A percentile compares a stretch with the other conserved stretches of the same genome.
Evolutionary conservation across 2,113 vertebrate genomes (phyloP).

Genomic region (Caloenas nicobarica): DNA sequence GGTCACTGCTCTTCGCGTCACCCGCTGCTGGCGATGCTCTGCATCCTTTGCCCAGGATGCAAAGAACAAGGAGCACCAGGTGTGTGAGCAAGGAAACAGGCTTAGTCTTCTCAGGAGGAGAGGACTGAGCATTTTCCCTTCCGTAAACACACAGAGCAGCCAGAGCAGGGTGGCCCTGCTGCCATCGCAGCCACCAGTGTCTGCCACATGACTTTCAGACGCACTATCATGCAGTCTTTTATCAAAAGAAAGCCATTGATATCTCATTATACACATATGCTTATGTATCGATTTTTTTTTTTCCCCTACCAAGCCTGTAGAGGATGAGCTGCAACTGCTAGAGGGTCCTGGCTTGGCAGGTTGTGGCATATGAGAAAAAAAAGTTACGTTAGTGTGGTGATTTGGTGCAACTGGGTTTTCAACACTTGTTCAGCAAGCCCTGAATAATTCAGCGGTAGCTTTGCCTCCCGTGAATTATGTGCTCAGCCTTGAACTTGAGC

Average conservation of each 20-base stretch:
- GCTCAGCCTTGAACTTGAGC: not conserved
- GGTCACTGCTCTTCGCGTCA: not conserved
- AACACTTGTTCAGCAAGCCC: not conserved
- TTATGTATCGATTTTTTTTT: not conserved
- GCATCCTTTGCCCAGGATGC: not conserved
- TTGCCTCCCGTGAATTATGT: not conserved
- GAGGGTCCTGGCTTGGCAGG: not conserved
- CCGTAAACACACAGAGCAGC: not conserved
- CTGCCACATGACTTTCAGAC: not conserved
- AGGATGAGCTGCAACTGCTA: not conserved
- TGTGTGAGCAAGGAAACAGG: not conserved
- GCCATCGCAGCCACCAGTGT: not conserved
- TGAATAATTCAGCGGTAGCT: conserved; percentile 6
- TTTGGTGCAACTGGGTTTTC: not conserved
- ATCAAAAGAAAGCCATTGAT: not conserved
- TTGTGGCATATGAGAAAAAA: not conserved
- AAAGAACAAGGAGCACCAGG: fast-evolving
- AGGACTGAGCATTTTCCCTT: not conserved
- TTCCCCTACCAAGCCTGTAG: not conserved
- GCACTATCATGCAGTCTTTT: not conserved
- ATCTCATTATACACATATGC: not conserved
- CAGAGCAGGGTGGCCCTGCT: not conserved
- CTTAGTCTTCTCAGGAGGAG: not conserved
- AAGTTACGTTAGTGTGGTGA: not conserved
- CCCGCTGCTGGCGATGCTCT: not conserved